Percentiles rank a stretch among this genome's conserved stretches.
Conservation (phyloP, 1,140 invertebrate species). For the Dolichoris vasculosae region DNA sequence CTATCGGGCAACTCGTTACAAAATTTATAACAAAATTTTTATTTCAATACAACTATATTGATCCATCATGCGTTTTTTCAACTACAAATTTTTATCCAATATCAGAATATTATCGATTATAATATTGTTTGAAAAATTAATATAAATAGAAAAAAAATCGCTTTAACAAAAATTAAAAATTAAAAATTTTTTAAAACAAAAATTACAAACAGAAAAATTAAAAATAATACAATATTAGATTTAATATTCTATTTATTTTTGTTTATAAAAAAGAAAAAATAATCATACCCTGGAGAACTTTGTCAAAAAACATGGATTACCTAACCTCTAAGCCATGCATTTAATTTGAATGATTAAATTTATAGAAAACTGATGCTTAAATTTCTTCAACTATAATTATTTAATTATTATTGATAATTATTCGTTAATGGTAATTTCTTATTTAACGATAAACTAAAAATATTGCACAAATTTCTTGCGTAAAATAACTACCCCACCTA, state of each 20-base stretch:
- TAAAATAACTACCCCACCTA: background rate
- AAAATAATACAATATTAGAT: background rate
- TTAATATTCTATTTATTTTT: background rate
- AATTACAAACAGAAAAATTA: too few relatives aligned
- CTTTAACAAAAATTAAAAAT: too few relatives aligned
- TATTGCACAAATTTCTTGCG: background rate
- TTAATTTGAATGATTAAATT: background rate
- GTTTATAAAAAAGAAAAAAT: background rate
- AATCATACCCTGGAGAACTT: background rate
- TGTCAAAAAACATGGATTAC: background rate
- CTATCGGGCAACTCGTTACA: too few relatives aligned
- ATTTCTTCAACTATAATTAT: background rate
- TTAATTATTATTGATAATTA: background rate
- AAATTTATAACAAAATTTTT: too few relatives aligned
- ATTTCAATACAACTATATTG: too few relatives aligned
- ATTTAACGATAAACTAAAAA: background rate
- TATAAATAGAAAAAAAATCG: too few relatives aligned
- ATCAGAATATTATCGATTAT: too few relatives aligned
- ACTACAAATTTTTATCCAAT: too few relatives aligned
- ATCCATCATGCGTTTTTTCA: too few relatives aligned
- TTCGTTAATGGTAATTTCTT: background rate
- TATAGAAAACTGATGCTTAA: background rate
- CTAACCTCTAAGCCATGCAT: background rate
- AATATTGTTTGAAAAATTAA: too few relatives aligned
- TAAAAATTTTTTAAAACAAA: too few relatives aligned